Base-by-base conservation (phyloP, 2,797 vertebrate genomes). In the Pempheris klunzingeri region DNA sequence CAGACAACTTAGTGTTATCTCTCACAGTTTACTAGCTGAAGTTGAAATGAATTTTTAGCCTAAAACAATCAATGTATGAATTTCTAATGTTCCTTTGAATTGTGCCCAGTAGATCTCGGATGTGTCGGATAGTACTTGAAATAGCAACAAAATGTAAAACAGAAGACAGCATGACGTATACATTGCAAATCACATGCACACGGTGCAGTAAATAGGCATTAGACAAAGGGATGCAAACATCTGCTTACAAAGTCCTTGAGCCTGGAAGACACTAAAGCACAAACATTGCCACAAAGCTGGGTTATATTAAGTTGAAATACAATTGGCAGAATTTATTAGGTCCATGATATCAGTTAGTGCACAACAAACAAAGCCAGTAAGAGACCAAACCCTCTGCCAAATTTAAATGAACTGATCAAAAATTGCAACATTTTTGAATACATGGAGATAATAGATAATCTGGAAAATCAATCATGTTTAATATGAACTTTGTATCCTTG, bases 1-100 rank as follows among this genome's bases (percentile, higher is more conserved):
- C 20, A 18, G 6, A 6, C 36, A 30, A 28, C n/a, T 62, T 52
- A 41, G 80, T 74, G 24, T 66, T 70, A 66, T 71, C 71, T 52
- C 10, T 28, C 4, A n/a, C n/a, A 9, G 63, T 49, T 44, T 67
- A 13, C 36, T 15, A 30, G 41, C 32, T 41, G 43, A 65, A 72
- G 32, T 6, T 36, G n/a, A 57, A 47, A 36, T 39, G 14, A 57
- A 22, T 20, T 11, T 41, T 26, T 5, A 28, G 24, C 44, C 43
- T 36, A 14, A 70, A 68, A 55, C 70, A 70, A 59, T 52, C 41
- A 49, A 12, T 60, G 10, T 10, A 18, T 46, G 1, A 30, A 46
- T 74, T 50, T 41, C 5, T 12, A 3, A 11, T 57, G 14, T 68
- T 44, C 0, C 0, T 44, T 24, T 70, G 2, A 41, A 34, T 28